Evolutionary conservation across 2,888 invertebrate species (phyloP).

Genomic region (Tiphia femorata): DNA sequence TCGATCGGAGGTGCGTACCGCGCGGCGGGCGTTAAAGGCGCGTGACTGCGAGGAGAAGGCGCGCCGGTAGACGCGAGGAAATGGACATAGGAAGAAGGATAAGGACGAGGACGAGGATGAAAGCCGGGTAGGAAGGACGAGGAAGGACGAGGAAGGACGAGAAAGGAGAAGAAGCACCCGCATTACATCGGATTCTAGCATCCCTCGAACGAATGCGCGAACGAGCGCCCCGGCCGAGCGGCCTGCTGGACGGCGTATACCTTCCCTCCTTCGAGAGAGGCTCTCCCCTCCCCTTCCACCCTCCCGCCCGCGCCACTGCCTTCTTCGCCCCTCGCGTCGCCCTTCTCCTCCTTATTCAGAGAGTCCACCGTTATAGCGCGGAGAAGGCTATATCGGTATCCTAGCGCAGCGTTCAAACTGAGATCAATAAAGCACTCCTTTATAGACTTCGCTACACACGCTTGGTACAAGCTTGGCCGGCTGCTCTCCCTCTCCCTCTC

Average conservation of each 20-base stretch:
- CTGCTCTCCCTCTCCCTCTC: constrained; percentile 42
- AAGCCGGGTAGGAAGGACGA: not conserved
- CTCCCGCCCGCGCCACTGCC: too few species aligned
- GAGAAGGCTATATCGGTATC: constrained; percentile 58
- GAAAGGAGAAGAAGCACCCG: too few species aligned
- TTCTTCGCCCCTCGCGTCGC: too few species aligned
- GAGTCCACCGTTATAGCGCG: constrained; percentile 35
- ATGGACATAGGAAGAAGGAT: not conserved
- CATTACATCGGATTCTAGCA: too few species aligned
- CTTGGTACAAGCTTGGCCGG: constrained; percentile 60
- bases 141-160: not conserved
- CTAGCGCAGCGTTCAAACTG: constrained; percentile 65
- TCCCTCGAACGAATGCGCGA: too few species aligned
- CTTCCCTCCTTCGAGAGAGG: too few species aligned
- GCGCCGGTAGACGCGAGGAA: not conserved
- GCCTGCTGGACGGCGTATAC: too few species aligned
- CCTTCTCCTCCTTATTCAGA: constrained; percentile 39
- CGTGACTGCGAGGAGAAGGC: too few species aligned
- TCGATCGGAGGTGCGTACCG: constrained; percentile 1
- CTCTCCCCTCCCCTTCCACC: too few species aligned
- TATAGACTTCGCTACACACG: constrained; percentile 65
- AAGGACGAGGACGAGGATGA: not conserved
- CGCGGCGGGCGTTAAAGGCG: not conserved
- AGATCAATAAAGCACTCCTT: constrained; percentile 69
- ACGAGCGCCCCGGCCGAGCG: too few species aligned